Percentiles rank a stretch among this genome's conserved stretches.
phyloP scores from a whole-genome alignment of 2,888 invertebrate genomes.

The Bellardia pandia region DNA sequence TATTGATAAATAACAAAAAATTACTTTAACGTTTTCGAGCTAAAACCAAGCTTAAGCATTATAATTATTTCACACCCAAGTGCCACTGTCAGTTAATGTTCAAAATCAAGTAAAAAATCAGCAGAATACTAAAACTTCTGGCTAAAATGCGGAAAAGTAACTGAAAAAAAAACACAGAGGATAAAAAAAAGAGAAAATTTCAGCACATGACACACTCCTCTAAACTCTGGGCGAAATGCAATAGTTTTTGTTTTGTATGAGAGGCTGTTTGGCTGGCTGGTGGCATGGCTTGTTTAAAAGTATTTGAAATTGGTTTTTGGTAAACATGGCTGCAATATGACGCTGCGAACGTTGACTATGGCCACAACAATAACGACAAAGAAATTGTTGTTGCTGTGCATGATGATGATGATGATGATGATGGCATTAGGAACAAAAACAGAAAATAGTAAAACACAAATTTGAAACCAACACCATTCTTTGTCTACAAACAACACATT shows the following conservation, averaged over 20 bases:
- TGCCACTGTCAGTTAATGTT: constrained; percentile 11
- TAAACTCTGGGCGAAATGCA: constrained; percentile 17
- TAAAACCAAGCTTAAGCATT: neutral
- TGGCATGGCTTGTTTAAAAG: constrained; percentile 41
- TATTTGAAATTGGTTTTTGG: constrained; percentile 57
- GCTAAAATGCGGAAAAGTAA: constrained; percentile 15
- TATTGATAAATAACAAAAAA: neutral
- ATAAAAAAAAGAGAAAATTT: neutral
- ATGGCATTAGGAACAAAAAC: constrained; percentile 22
- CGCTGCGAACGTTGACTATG: constrained; percentile 6
- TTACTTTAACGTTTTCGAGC: neutral
- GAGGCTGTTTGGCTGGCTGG: constrained; percentile 11
- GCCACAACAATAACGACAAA: constrained; percentile 13
- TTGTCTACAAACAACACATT: constrained; percentile 45
- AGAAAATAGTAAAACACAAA: constrained; percentile 6
- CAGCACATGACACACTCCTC: constrained; percentile 28
- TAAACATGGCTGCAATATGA: constrained; percentile 61
- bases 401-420: constrained; percentile 22
- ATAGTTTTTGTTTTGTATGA: constrained; percentile 10
- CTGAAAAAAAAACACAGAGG: neutral
- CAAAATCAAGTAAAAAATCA: neutral
- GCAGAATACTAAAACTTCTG: neutral
- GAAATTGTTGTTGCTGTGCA: neutral
- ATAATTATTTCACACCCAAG: neutral
- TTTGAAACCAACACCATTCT: constrained; percentile 49